A percentile compares a stretch with the other conserved stretches of the same genome.
These are phyloP conservation scores for Cerastoderma edule DNA, from an alignment of 2,888 invertebrate species.

Conservation along the genomic window DNA sequence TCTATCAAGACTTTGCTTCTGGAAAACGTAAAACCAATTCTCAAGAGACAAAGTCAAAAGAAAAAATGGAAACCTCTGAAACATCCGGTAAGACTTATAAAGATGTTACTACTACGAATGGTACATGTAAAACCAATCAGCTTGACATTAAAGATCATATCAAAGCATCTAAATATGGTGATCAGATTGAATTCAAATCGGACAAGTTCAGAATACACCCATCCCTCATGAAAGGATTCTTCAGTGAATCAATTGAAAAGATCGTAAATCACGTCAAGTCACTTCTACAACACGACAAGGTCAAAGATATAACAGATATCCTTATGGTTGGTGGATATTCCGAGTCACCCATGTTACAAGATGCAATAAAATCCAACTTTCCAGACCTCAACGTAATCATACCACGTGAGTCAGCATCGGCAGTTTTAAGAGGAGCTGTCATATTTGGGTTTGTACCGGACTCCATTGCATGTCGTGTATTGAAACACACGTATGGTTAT, in stretches of 20 bases:
- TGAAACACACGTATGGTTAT: constrained; percentile 33
- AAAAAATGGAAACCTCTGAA: no score
- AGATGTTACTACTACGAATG: background rate
- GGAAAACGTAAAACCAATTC: no score
- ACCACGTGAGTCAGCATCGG: constrained; percentile 24
- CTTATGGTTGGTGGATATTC: constrained; percentile 41
- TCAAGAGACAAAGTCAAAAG: no score
- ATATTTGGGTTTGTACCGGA: constrained; percentile 24
- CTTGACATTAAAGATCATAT: constrained; percentile 4
- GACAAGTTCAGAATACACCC: constrained; percentile 26
- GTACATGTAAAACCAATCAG: background rate
- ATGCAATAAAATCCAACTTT: constrained; percentile 21
- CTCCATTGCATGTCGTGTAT: constrained; percentile 19
- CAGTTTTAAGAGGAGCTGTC: constrained; percentile 27
- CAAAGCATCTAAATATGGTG: background rate
- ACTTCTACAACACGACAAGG: constrained; percentile 8
- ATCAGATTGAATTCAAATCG: background rate
- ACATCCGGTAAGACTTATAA: no score
- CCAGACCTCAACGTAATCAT: constrained; percentile 9
- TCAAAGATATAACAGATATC: background rate
- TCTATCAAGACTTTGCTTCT: no score
- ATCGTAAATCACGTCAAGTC: constrained; percentile 14
- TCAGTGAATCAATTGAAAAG: constrained; percentile 16
- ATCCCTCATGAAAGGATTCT: constrained; percentile 16
- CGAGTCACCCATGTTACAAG: constrained; percentile 32